Percentiles rank a stretch among this genome's conserved stretches.
Evolutionary conservation across 2,888 invertebrate species (phyloP).

Genomic region (Troides oblongomaculatus): DNA sequence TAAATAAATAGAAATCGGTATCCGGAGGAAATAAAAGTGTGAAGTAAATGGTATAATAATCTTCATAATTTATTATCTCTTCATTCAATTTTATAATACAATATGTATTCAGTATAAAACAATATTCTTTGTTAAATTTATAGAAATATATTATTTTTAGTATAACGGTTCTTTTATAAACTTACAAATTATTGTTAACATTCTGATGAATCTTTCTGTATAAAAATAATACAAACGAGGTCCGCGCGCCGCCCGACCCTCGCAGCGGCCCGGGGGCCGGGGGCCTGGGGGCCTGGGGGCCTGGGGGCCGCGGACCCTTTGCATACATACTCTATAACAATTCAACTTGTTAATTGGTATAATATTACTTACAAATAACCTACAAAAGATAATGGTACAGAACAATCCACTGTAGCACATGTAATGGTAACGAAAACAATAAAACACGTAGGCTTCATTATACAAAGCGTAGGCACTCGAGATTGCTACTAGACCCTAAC

Average conservation of each 20-base stretch:
- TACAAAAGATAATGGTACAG: slow-evolving; percentile 77
- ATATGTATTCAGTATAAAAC: slow-evolving; percentile 79
- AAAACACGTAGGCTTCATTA: slow-evolving; percentile 76
- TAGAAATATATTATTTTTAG: slow-evolving; percentile 79
- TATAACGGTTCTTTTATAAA: slow-evolving; percentile 76
- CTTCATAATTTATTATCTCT: slow-evolving; percentile 78
- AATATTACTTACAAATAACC: slow-evolving; percentile 70
- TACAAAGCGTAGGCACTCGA: slow-evolving; percentile 81
- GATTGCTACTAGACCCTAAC: slow-evolving; percentile 77
- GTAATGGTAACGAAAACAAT: slow-evolving; percentile 79
- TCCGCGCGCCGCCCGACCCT: slow-evolving; percentile 39
- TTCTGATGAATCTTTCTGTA: slow-evolving; percentile 73
- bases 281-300: too few species aligned
- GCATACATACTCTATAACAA: slow-evolving; percentile 66
- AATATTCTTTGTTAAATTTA: slow-evolving; percentile 79
- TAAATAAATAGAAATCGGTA: background rate
- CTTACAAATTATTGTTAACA: slow-evolving; percentile 79
- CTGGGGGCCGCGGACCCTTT: slow-evolving; percentile 44
- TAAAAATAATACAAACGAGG: slow-evolving; percentile 76
- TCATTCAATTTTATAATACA: slow-evolving; percentile 69
- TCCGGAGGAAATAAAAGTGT: slow-evolving; percentile 53
- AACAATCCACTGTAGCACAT: slow-evolving; percentile 70
- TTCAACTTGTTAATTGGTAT: slow-evolving; percentile 78
- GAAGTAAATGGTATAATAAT: slow-evolving; percentile 75
- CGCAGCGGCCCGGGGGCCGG: slow-evolving; percentile 12